These are phyloP conservation scores for Sepiola atlantica DNA, from an alignment of 2,888 invertebrate species.

Conservation along the genomic window DNA sequence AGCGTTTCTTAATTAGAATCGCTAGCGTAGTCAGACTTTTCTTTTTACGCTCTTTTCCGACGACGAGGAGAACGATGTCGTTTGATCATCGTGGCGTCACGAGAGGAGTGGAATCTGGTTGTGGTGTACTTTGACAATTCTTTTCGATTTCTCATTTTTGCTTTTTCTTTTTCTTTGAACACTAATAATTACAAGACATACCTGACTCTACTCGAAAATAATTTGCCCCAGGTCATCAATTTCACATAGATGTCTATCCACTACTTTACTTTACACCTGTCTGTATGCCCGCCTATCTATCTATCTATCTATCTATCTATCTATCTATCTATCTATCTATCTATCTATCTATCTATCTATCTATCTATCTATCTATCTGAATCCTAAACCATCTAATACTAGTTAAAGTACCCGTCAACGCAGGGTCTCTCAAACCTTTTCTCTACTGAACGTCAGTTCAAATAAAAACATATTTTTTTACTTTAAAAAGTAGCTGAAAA, in stretches of 20 bases:
- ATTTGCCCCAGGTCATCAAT: background rate
- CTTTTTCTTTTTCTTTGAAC: background rate
- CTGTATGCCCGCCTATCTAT: background rate
- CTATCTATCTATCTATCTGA: background rate
- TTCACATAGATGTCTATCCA: background rate
- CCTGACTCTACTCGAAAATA: background rate
- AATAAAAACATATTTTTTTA: too few relatives aligned
- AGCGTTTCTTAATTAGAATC: background rate
- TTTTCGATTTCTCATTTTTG: background rate
- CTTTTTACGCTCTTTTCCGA: background rate
- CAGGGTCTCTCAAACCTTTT: too few relatives aligned
- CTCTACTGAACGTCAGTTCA: too few relatives aligned
- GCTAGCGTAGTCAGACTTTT: background rate
- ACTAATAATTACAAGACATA: constrained; percentile 32
- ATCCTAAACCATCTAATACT: too few relatives aligned
- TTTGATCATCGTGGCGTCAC: background rate
- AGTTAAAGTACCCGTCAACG: too few relatives aligned
- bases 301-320: background rate
- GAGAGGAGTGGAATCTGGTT: background rate
- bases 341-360: background rate
- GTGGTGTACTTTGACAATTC: background rate
- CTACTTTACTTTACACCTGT: too few relatives aligned
- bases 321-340: background rate
- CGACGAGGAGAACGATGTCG: background rate
- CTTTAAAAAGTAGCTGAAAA: too few relatives aligned